Conservation (phyloP, 2,888 invertebrate genomes). For the Drosophila helvetica region DNA sequence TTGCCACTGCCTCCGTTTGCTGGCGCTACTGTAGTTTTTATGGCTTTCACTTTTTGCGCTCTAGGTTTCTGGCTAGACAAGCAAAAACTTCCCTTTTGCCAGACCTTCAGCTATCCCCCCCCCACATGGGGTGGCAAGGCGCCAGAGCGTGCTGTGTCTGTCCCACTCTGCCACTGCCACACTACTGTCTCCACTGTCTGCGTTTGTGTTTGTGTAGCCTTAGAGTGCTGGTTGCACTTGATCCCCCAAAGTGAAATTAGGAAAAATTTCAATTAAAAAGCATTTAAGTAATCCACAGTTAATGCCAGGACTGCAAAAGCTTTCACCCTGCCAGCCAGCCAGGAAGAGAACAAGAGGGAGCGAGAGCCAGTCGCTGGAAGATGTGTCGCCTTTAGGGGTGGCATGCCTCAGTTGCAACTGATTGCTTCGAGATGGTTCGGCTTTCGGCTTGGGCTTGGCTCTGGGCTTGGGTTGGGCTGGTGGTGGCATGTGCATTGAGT, state of each 20-base stretch:
- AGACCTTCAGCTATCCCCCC: background rate
- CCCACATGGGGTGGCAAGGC: constrained; percentile 58
- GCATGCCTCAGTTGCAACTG: constrained; percentile 57
- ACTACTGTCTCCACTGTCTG: constrained; percentile 13
- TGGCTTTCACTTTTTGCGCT: constrained; percentile 73
- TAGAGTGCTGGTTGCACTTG: constrained; percentile 71
- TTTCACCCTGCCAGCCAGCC: constrained; percentile 27
- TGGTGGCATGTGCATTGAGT: constrained; percentile 40
- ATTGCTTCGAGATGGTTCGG: constrained; percentile 22
- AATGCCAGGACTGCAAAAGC: constrained; percentile 66
- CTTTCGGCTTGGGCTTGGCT: background rate
- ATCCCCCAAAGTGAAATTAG: constrained; percentile 79
- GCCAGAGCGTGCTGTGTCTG: constrained; percentile 66
- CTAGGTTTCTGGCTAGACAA: constrained; percentile 68
- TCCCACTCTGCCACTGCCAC: constrained; percentile 12
- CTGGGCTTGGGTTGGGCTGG: constrained; percentile 11
- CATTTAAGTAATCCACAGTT: constrained; percentile 81
- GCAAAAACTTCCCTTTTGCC: constrained; percentile 66
- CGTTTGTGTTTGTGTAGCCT: constrained; percentile 60
- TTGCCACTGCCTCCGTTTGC: constrained; percentile 41
- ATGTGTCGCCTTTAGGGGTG: constrained; percentile 47
- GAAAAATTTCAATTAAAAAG: constrained; percentile 82
- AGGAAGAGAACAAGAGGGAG: background rate
- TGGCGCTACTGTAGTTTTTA: constrained; percentile 68
- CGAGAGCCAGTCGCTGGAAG: background rate